Evolutionary conservation across 2,113 vertebrate genomes (phyloP).

Genomic region (crab-eating macaque (Macaca fascicularis)): DNA sequence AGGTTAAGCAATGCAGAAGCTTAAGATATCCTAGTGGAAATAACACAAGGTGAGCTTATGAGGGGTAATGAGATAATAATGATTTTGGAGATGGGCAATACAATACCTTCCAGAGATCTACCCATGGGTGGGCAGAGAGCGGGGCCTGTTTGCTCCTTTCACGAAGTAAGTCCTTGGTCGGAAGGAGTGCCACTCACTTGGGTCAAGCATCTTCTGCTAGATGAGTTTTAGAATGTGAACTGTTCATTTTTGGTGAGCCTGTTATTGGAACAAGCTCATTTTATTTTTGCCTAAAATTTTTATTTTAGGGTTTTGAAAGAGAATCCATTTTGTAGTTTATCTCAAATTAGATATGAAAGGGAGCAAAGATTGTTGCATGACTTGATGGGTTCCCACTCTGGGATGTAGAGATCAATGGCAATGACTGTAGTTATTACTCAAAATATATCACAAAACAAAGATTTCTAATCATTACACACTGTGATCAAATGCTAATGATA

Average conservation of each 20-base stretch:
- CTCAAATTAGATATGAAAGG: not conserved
- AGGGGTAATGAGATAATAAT: fast-evolving
- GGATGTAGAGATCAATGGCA: not conserved
- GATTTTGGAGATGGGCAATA: not conserved
- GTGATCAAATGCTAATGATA: too few relatives aligned
- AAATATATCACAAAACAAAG: not conserved
- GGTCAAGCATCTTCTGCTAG: not conserved
- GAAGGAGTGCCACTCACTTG: not conserved
- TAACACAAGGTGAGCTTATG: fast-evolving
- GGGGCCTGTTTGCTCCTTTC: fast-evolving
- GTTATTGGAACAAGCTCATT: not conserved
- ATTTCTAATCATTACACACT: not conserved
- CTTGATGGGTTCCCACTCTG: not conserved
- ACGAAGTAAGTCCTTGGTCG: too few relatives aligned
- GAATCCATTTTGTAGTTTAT: not conserved
- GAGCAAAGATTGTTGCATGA: not conserved
- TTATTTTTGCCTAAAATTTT: not conserved
- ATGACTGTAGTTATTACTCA: not conserved
- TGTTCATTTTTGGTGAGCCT: not conserved
- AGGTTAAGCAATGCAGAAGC: not conserved
- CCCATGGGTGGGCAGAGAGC: fast-evolving
- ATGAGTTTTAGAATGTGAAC: not conserved
- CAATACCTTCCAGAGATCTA: fast-evolving
- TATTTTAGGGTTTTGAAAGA: not conserved
- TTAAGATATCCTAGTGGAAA: fast-evolving